phyloP scores from a whole-genome alignment of 2,797 vertebrate genomes.

The Etheostoma perlongum region DNA sequence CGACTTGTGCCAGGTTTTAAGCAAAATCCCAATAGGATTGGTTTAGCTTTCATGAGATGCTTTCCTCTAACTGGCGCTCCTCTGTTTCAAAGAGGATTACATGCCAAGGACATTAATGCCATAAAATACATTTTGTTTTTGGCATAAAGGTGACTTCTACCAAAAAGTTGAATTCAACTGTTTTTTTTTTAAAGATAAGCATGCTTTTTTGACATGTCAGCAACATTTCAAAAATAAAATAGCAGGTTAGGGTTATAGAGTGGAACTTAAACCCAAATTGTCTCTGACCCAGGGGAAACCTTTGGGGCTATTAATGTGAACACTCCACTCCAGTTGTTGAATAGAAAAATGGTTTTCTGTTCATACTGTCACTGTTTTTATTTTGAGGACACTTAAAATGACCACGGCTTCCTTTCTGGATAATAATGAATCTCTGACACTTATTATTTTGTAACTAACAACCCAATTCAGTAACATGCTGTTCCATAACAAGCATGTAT shows the following conservation, averaged over 20 bases:
- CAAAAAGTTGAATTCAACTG: constrained; percentile 17
- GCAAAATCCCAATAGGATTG: constrained; percentile 67
- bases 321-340: background rate
- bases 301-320: background rate
- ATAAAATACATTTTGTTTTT: constrained; percentile 53
- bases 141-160: constrained; percentile 64
- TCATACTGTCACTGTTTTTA: constrained; percentile 6
- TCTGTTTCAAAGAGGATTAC: constrained; percentile 78
- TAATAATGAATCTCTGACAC: constrained; percentile 23
- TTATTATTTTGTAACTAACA: constrained; percentile 14
- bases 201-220: background rate
- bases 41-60: constrained; percentile 68
- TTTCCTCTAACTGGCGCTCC: constrained; percentile 59
- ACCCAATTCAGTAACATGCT: constrained; percentile 1
- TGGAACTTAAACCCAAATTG: constrained; percentile 28
- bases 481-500: constrained; percentile 11
- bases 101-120: constrained; percentile 69
- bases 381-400: background rate
- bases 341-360: background rate
- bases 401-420: background rate
- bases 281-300: background rate
- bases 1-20: constrained; percentile 71
- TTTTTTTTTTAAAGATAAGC: background rate
- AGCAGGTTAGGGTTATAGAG: background rate
- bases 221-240: background rate